A percentile compares a stretch with the other conserved stretches of the same genome.
These are phyloP conservation scores for Homarus gammarus DNA, from an alignment of 2,888 invertebrate species.

Conservation along the genomic window DNA sequence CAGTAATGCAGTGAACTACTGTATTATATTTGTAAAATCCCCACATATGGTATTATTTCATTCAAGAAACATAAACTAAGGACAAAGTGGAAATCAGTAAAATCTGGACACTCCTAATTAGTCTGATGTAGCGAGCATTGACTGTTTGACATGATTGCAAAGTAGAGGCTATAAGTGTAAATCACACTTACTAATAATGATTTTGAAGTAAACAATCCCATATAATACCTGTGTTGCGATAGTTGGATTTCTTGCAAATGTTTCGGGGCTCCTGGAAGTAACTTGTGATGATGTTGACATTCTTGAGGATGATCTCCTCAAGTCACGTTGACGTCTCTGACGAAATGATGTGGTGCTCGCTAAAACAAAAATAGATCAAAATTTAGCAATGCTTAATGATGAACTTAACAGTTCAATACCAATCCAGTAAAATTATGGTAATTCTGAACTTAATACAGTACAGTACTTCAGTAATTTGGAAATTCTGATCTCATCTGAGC, in stretches of 20 bases:
- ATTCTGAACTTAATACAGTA: neutral
- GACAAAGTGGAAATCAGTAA: too few relatives aligned
- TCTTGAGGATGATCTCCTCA: conserved; percentile 57
- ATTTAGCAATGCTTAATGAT: neutral
- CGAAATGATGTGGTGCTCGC: conserved; percentile 59
- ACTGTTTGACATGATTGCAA: too few relatives aligned
- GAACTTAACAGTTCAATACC: neutral
- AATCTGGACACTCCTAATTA: too few relatives aligned
- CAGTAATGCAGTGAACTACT: too few relatives aligned
- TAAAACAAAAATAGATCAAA: neutral
- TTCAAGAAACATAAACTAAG: too few relatives aligned
- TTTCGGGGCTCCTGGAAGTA: conserved; percentile 34
- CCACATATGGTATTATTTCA: too few relatives aligned
- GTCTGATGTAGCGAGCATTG: too few relatives aligned
- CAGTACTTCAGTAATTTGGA: neutral
- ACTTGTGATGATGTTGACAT: conserved; percentile 56
- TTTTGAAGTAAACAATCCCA: too few relatives aligned
- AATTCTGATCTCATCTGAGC: neutral
- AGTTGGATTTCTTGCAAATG: conserved; percentile 38
- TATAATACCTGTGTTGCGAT: conserved; percentile 32
- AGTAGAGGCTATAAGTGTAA: too few relatives aligned
- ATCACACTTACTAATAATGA: too few relatives aligned
- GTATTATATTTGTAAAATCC: too few relatives aligned
- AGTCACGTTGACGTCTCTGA: conserved; percentile 22
- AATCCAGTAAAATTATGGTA: neutral